A percentile compares a stretch with the other conserved stretches of the same genome.
phyloP scores from a whole-genome alignment of 2,113 vertebrate species.

The Muscicapa adusta region DNA sequence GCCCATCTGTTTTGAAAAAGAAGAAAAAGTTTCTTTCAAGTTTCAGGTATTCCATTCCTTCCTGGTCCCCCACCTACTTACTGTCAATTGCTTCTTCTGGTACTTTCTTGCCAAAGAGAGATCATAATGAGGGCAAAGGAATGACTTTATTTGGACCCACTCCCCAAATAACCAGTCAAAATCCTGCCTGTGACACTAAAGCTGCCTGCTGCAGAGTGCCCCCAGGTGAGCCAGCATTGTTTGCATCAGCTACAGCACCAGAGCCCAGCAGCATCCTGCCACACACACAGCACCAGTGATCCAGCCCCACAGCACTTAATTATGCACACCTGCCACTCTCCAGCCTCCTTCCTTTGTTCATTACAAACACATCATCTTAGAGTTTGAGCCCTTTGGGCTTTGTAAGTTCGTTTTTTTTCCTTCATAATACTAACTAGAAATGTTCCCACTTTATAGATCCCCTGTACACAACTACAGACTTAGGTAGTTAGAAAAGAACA shows the following conservation, averaged over 20 bases:
- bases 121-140: neutral
- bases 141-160: neutral
- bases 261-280: neutral
- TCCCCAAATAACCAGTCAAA: neutral
- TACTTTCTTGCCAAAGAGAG: neutral
- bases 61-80: neutral
- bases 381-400: neutral
- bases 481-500: neutral
- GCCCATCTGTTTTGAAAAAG: neutral
- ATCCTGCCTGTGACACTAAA: too few relatives aligned
- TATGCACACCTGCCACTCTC: neutral
- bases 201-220: neutral
- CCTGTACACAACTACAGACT: neutral
- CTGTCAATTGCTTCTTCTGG: neutral
- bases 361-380: neutral
- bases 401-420: neutral
- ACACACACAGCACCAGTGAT: neutral
- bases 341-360: neutral
- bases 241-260: neutral
- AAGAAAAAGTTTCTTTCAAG: neutral
- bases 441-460: neutral
- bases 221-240: accelerated
- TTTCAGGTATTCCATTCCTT: neutral
- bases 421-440: neutral
- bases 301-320: neutral